phyloP scores from a whole-genome alignment of 1,140 invertebrate species.

The Pogonognathellus flavescens region DNA sequence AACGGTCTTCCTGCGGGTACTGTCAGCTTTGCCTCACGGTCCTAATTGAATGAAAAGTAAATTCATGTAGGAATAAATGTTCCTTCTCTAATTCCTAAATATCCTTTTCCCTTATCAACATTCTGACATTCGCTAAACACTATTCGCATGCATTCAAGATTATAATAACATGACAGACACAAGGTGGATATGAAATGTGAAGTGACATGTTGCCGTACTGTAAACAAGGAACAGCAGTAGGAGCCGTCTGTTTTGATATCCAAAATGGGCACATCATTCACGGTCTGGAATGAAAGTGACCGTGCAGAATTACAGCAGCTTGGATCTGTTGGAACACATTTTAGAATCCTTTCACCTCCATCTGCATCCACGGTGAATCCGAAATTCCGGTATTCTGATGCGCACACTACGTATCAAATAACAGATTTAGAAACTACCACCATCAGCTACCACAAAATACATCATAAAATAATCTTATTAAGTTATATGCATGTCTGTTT shows the following conservation, averaged over 20 bases:
- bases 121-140: not conserved
- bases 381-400: slow-evolving; percentile 23
- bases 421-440: not conserved
- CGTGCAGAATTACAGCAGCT: slow-evolving; percentile 37
- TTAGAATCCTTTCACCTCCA: slow-evolving; percentile 30
- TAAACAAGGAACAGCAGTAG: slow-evolving; percentile 57
- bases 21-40: slow-evolving; percentile 53
- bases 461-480: not conserved
- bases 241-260: slow-evolving; percentile 57
- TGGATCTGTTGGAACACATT: slow-evolving; percentile 39
- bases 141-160: not conserved
- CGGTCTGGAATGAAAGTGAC: slow-evolving; percentile 46
- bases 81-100: not conserved
- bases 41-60: slow-evolving; percentile 27
- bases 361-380: slow-evolving; percentile 30
- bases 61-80: not conserved
- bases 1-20: slow-evolving; percentile 54
- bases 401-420: slow-evolving; percentile 23
- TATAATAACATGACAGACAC: not conserved
- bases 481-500: not conserved
- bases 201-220: slow-evolving; percentile 26
- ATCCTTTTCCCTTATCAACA: not conserved
- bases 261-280: slow-evolving; percentile 52
- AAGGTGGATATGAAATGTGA: not conserved
- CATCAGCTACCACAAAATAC: not conserved